Conservation (phyloP, 2,888 invertebrate genomes). For the Blastobasis lacticolella region DNA sequence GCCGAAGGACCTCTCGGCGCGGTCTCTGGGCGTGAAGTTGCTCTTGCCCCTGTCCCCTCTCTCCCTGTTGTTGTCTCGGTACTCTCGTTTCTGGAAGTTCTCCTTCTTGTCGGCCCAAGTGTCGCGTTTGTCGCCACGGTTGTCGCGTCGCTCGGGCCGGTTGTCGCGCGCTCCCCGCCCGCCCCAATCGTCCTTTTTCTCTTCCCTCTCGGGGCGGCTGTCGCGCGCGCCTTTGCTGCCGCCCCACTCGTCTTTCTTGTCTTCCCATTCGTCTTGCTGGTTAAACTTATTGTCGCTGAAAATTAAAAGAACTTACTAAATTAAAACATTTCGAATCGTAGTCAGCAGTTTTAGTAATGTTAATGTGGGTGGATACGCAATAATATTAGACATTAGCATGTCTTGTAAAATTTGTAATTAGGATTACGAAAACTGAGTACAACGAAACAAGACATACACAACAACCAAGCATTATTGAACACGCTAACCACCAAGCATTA, state of each 20-base stretch:
- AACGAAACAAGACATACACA: not conserved
- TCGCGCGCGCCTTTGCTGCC: slow-evolving; percentile 22
- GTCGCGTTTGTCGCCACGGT: slow-evolving; percentile 17
- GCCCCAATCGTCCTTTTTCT: slow-evolving; percentile 15
- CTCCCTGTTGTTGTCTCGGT: slow-evolving; percentile 26
- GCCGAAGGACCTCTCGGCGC: slow-evolving; percentile 43
- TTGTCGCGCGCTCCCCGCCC: slow-evolving; percentile 20
- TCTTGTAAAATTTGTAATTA: too few relatives aligned
- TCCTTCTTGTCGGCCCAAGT: slow-evolving; percentile 22
- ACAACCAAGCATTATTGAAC: slow-evolving; percentile 3
- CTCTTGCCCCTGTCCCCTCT: slow-evolving; percentile 34
- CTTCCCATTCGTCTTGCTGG: slow-evolving; percentile 29
- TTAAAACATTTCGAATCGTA: too few relatives aligned
- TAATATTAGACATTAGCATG: too few relatives aligned
- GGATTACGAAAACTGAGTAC: not conserved
- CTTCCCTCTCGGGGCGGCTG: slow-evolving; percentile 13
- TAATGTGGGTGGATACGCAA: too few relatives aligned
- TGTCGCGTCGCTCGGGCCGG: slow-evolving; percentile 20
- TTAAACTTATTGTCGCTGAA: slow-evolving; percentile 17
- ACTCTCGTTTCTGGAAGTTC: slow-evolving; percentile 28
- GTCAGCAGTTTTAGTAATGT: too few relatives aligned
- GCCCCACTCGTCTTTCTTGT: slow-evolving; percentile 36
- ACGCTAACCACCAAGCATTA: slow-evolving; percentile 30
- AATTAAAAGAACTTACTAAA: slow-evolving; percentile 1
- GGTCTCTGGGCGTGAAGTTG: slow-evolving; percentile 53